Evolutionary conservation across 2,797 vertebrate genomes (phyloP).

Genomic region (Pseudochirops cupreus): DNA sequence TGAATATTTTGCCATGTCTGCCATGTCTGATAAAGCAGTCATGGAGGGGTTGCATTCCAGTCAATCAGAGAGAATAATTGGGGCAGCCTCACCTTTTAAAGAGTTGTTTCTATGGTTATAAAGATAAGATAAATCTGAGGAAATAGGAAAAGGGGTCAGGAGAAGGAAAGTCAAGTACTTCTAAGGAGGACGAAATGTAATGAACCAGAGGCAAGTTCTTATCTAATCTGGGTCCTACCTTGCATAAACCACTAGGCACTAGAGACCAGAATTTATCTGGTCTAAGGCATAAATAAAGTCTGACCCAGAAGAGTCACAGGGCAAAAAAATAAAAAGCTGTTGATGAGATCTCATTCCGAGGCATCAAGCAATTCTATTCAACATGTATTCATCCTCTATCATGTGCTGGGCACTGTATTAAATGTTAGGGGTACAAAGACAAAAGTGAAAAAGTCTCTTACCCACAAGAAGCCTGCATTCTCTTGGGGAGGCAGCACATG

Average conservation of each 20-base stretch:
- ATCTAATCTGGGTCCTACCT: slow-evolving; percentile 63
- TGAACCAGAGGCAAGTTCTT: slow-evolving; percentile 23
- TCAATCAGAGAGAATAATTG: background rate
- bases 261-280: slow-evolving; percentile 21
- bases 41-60: background rate
- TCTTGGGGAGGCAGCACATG: background rate
- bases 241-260: slow-evolving; percentile 42
- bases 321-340: background rate
- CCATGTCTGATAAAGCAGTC: slow-evolving; percentile 12
- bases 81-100: slow-evolving; percentile 1
- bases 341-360: slow-evolving; percentile 20
- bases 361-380: background rate
- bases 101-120: slow-evolving; percentile 45
- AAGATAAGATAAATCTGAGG: slow-evolving; percentile 38
- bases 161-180: slow-evolving; percentile 25
- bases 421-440: background rate
- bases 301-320: slow-evolving; percentile 39
- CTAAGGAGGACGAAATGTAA: slow-evolving; percentile 19
- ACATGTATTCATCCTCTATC: background rate
- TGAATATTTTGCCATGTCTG: slow-evolving; percentile 24
- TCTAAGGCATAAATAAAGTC: background rate
- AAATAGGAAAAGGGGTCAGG: slow-evolving; percentile 50
- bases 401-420: background rate
- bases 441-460: background rate
- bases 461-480: background rate